Evolutionary conservation across 2,113 vertebrate genomes (phyloP).

Genomic region (Onychorhynchus coronatus): DNA sequence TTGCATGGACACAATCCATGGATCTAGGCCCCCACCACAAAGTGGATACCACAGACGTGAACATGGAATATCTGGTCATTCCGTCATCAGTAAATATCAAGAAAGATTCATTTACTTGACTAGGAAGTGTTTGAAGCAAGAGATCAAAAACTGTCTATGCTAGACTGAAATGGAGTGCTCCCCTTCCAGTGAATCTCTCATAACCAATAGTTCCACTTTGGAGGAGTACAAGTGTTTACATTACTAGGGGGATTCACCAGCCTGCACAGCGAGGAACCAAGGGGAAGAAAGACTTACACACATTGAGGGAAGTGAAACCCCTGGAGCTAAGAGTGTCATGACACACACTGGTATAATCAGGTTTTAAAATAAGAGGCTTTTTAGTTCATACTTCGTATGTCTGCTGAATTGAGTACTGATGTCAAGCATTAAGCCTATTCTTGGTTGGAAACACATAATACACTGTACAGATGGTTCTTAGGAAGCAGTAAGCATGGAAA

Average conservation of each 20-base stretch:
- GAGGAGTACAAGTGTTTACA: neutral
- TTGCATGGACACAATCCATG: neutral
- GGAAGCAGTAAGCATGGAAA: neutral
- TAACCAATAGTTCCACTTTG: neutral
- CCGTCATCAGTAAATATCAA: neutral
- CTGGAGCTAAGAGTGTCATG: neutral
- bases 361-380: neutral
- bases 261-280: neutral
- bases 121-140: neutral
- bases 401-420: neutral
- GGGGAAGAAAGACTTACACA: neutral
- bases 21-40: neutral
- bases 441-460: neutral
- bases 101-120: neutral
- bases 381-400: neutral
- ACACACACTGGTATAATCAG: neutral
- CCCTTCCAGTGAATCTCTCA: neutral
- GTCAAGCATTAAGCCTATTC: neutral
- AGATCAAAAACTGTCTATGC: neutral
- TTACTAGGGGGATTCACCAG: neutral
- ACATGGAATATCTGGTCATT: neutral
- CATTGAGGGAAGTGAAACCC: neutral
- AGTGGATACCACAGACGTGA: rapidly evolving
- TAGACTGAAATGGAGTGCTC: neutral
- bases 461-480: neutral